Evolutionary conservation across 2,888 invertebrate species (phyloP).

Genomic region (Ochropacha duplaris): DNA sequence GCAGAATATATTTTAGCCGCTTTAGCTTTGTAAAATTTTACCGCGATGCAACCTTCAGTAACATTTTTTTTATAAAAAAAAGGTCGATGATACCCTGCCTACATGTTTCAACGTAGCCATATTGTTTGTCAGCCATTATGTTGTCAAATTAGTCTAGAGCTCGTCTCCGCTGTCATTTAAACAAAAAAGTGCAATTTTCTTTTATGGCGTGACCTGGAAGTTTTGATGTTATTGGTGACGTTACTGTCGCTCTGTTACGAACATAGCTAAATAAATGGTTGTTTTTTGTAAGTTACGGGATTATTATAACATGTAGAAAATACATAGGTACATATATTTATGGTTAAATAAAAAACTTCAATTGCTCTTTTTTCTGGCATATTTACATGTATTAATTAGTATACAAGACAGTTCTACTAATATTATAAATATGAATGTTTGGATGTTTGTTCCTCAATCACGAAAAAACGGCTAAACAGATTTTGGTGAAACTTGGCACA

Average conservation of each 20-base stretch:
- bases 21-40: constrained; percentile 39
- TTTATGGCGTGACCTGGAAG: constrained; percentile 64
- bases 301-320: neutral
- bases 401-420: too few species aligned
- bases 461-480: too few species aligned
- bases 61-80: constrained; percentile 34
- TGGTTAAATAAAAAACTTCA: too few species aligned
- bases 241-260: constrained; percentile 14
- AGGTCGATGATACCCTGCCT: constrained; percentile 34
- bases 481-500: too few species aligned
- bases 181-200: constrained; percentile 67
- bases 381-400: neutral
- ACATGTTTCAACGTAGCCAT: constrained; percentile 47
- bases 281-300: neutral
- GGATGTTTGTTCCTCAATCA: too few species aligned
- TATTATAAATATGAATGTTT: too few species aligned
- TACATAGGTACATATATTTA: neutral
- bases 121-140: constrained; percentile 57
- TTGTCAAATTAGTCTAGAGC: constrained; percentile 67
- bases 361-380: too few species aligned
- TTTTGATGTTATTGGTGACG: constrained; percentile 57
- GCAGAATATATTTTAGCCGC: constrained; percentile 40
- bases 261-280: neutral
- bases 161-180: constrained; percentile 56
- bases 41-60: constrained; percentile 32